Conservation (phyloP, 1,140 invertebrate species). For the Drosophila ambigua region DNA sequence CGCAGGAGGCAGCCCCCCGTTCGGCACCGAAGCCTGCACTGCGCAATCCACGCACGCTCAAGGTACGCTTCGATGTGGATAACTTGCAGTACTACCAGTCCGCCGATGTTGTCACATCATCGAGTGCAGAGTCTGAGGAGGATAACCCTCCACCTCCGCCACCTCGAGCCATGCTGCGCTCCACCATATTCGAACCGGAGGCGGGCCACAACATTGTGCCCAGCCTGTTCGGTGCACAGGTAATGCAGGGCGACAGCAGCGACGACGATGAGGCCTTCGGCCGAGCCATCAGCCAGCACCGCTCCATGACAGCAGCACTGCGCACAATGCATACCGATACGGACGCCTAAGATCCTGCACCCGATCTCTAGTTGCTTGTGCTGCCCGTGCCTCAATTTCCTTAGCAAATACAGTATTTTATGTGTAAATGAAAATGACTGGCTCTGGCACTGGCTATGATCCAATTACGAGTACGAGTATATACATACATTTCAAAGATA, state of each 20-base stretch:
- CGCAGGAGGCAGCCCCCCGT: conserved; percentile 20
- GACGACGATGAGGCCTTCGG: conserved; percentile 51
- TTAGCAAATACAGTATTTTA: conserved; percentile 76
- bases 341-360: conserved; percentile 48
- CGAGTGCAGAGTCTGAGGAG: conserved; percentile 60
- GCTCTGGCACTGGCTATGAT: conserved; percentile 7
- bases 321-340: conserved; percentile 31
- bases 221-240: conserved; percentile 62
- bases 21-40: conserved; percentile 51
- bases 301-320: conserved; percentile 65
- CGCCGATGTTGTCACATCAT: conserved; percentile 57
- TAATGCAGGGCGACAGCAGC: conserved; percentile 52
- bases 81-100: conserved; percentile 75
- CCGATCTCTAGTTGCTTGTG: not conserved
- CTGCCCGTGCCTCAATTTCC: conserved; percentile 46
- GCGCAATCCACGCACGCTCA: conserved; percentile 40
- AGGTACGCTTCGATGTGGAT: conserved; percentile 74
- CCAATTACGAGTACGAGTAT: no score
- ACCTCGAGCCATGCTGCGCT: conserved; percentile 49
- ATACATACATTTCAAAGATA: conserved; percentile 36
- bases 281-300: conserved; percentile 65
- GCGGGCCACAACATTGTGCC: conserved; percentile 23
- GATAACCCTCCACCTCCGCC: conserved; percentile 29
- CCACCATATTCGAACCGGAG: conserved; percentile 24
- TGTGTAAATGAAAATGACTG: conserved; percentile 51